Evolutionary conservation across 2,113 vertebrate genomes (phyloP).

Genomic region (Tachysurus fulvidraco): DNA sequence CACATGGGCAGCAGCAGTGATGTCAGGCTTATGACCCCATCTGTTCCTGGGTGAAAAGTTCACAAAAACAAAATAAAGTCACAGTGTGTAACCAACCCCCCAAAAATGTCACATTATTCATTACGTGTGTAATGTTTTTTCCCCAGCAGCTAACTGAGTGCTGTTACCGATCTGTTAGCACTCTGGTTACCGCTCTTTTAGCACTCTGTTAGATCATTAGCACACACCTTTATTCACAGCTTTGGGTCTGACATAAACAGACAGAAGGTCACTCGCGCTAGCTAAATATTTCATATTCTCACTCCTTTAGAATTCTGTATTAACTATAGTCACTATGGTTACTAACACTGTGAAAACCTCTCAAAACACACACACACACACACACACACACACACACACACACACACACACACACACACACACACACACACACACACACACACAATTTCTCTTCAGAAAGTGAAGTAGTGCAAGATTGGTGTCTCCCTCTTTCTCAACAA

Average conservation of each 20-base stretch:
- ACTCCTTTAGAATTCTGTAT: neutral
- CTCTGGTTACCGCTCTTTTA: no score
- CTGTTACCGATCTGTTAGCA: no score
- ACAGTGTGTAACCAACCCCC: neutral
- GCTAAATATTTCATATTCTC: neutral
- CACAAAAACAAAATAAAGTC: neutral
- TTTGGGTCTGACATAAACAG: neutral
- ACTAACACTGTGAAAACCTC: neutral
- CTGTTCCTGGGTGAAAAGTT: neutral
- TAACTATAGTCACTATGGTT: neutral
- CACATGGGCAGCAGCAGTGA: no score
- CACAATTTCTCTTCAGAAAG: neutral
- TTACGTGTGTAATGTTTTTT: no score
- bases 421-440: neutral
- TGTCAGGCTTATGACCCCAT: neutral
- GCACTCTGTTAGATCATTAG: neutral
- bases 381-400: constrained; percentile 7
- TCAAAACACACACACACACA: neutral
- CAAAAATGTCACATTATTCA: no score
- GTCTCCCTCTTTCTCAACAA: neutral
- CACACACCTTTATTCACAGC: neutral
- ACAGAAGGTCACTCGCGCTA: neutral
- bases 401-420: no score
- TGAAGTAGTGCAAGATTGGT: neutral
- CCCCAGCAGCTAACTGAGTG: no score